Conservation (phyloP, 23 tunicate species). For the Clavelina lepadiformis region DNA sequence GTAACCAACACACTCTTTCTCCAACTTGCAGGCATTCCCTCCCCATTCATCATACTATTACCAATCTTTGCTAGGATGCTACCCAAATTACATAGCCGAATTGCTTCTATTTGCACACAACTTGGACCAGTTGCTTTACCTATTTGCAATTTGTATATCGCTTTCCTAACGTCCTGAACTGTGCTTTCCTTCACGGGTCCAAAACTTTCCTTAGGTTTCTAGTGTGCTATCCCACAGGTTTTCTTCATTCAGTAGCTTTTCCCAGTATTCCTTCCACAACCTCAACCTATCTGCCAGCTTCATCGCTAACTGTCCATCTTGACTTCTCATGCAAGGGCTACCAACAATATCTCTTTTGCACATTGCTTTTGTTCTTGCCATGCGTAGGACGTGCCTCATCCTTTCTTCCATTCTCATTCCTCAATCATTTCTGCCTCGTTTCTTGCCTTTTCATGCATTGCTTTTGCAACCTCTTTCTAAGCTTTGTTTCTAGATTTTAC, state of each 20-base stretch:
- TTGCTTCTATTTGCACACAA: not conserved
- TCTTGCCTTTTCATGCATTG: not conserved
- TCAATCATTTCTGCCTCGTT: not conserved
- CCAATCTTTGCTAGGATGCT: not conserved
- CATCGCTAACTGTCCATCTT: no score
- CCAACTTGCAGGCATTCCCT: not conserved
- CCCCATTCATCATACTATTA: not conserved
- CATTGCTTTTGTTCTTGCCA: not conserved
- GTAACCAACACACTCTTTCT: not conserved
- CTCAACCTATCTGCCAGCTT: no score
- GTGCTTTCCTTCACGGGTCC: not conserved
- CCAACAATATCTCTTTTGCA: no score
- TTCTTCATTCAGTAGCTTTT: not conserved
- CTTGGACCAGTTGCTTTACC: slow-evolving; percentile 1
- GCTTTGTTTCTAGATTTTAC: slow-evolving; percentile 5
- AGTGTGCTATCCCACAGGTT: not conserved
- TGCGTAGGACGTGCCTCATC: not conserved
- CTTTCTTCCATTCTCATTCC: not conserved
- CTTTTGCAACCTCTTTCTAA: not conserved
- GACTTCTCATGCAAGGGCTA: no score
- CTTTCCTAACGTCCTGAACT: not conserved
- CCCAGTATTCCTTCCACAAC: not conserved
- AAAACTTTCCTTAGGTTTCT: not conserved
- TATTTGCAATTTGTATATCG: not conserved
- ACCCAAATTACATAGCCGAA: not conserved